Percentiles rank a stretch among this genome's conserved stretches.
Conservation (phyloP, 2,797 vertebrate species). For the Dallia pectoralis region DNA sequence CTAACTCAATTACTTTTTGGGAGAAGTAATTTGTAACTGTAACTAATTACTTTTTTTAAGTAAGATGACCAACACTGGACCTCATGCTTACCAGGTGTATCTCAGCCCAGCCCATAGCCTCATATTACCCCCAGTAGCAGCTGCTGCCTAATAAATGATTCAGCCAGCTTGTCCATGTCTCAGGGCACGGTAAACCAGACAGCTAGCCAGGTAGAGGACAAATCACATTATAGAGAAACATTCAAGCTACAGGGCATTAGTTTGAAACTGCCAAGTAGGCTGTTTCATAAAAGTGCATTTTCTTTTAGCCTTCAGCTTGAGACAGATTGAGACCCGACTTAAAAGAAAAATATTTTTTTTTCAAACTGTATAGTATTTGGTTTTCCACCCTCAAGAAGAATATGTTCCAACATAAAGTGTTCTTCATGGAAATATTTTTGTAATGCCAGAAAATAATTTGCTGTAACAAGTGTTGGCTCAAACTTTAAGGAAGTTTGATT, state of each 20-base stretch:
- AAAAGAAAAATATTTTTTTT: neutral
- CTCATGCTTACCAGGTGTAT: neutral
- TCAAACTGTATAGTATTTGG: too few species aligned
- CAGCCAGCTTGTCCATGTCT: conserved; percentile 53
- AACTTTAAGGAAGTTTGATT: too few species aligned
- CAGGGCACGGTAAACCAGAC: conserved; percentile 49
- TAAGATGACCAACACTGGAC: too few species aligned
- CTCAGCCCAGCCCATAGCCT: neutral
- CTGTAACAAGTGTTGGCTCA: too few species aligned
- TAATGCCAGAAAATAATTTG: too few species aligned
- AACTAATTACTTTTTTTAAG: too few species aligned
- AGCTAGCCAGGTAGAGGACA: conserved; percentile 65
- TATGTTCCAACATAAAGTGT: too few species aligned
- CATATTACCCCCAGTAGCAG: conserved; percentile 41
- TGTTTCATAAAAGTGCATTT: neutral
- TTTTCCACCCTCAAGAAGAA: too few species aligned
- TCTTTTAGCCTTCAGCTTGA: neutral
- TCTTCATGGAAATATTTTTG: too few species aligned
- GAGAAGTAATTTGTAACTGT: too few species aligned
- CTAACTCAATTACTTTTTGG: too few species aligned
- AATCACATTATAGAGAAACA: conserved; percentile 68
- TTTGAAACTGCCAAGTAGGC: neutral
- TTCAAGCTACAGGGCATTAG: conserved; percentile 41
- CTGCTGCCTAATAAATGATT: conserved; percentile 65
- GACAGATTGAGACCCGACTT: neutral